phyloP scores from a whole-genome alignment of 2,797 vertebrate species.

The Myotis planiceps region DNA sequence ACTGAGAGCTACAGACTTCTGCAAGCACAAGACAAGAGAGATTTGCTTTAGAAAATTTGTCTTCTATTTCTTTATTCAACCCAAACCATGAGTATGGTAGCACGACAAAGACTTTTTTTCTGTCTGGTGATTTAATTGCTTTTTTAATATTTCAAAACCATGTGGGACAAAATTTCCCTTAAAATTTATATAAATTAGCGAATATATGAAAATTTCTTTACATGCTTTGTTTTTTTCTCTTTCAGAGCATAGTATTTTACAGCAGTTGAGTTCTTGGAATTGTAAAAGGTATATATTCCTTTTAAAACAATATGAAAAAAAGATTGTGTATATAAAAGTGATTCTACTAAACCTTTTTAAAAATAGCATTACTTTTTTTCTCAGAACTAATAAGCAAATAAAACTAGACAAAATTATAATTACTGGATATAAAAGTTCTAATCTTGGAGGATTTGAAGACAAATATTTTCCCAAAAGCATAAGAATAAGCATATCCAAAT shows the following conservation, averaged over 20 bases:
- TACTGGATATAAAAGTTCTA: constrained; percentile 34
- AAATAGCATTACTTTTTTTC: constrained; percentile 51
- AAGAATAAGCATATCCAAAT: constrained; percentile 4
- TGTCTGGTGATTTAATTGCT: not conserved
- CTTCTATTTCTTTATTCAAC: not conserved
- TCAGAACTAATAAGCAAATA: constrained; percentile 56
- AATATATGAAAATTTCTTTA: constrained; percentile 2
- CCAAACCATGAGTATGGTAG: not conserved
- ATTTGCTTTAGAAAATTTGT: not conserved
- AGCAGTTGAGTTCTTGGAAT: constrained; percentile 15
- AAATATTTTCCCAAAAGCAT: constrained; percentile 17
- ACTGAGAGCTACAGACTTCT: not conserved
- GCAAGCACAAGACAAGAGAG: not conserved
- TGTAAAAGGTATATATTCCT: constrained; percentile 26
- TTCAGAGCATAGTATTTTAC: not conserved
- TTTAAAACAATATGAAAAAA: constrained; percentile 6
- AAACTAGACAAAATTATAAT: constrained; percentile 44
- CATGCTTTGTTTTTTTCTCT: not conserved
- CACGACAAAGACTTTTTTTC: not conserved
- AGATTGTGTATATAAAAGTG: constrained; percentile 14
- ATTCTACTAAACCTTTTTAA: constrained; percentile 40
- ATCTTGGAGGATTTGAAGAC: constrained; percentile 33
- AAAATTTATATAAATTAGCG: constrained; percentile 45
- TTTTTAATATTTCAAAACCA: constrained; percentile 41
- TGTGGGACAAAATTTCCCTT: constrained; percentile 1